Conservation (phyloP, 2,888 invertebrate species). For the Caenorhabditis afra region DNA sequence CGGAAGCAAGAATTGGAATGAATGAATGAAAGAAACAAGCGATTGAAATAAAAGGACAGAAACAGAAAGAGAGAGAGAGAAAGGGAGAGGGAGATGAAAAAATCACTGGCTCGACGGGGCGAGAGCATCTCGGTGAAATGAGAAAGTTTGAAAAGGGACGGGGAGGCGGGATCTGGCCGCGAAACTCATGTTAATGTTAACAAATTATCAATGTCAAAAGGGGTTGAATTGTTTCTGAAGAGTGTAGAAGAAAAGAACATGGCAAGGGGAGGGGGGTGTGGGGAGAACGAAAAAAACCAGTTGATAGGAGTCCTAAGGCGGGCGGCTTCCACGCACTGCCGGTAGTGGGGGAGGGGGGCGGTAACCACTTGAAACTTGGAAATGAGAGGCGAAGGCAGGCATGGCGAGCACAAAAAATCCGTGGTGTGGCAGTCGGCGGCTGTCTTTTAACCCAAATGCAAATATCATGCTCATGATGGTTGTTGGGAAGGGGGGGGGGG, state of each 20-base stretch:
- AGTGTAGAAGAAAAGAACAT: slow-evolving; percentile 46
- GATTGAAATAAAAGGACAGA: no score
- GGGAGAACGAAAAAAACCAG: slow-evolving; percentile 34
- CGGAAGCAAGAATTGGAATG: slow-evolving; percentile 31
- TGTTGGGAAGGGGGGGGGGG: no score
- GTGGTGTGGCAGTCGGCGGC: slow-evolving; percentile 15
- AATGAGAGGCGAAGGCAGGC: slow-evolving; percentile 14
- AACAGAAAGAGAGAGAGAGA: no score
- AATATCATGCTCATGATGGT: slow-evolving; percentile 44
- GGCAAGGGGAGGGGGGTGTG: slow-evolving; percentile 1
- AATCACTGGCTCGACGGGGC: background rate
- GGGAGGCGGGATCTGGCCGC: background rate
- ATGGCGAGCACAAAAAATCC: slow-evolving; percentile 5
- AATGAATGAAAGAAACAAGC: no score
- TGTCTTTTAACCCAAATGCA: slow-evolving; percentile 55
- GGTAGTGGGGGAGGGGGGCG: slow-evolving; percentile 40
- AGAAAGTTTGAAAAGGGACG: slow-evolving; percentile 3
- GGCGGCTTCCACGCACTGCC: no score
- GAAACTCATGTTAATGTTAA: slow-evolving; percentile 27
- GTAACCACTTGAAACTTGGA: slow-evolving; percentile 56
- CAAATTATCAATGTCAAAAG: slow-evolving; percentile 54
- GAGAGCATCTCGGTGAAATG: slow-evolving; percentile 10
- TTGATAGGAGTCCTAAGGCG: slow-evolving; percentile 27
- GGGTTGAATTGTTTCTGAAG: background rate
- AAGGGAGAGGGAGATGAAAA: background rate